Percentiles rank a stretch among this genome's conserved stretches.
Conservation (phyloP, 2,113 vertebrate species). For the Andinoacara biseriatus region DNA sequence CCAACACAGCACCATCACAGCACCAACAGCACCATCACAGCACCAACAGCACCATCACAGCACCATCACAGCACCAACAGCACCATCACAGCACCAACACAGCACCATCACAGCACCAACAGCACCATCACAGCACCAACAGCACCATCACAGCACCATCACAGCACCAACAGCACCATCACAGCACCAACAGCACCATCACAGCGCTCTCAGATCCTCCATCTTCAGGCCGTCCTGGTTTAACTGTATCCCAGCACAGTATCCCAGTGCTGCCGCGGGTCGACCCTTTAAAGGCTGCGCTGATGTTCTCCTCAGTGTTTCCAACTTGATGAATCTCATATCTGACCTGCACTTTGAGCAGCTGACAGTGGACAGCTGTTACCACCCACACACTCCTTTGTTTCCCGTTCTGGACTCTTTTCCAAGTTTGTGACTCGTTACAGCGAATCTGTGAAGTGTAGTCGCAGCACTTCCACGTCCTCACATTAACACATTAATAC, state of each 20-base stretch:
- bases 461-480: background rate
- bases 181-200: too few species aligned
- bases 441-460: background rate
- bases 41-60: too few species aligned
- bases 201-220: too few species aligned
- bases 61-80: too few species aligned
- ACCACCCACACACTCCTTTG: background rate
- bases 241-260: background rate
- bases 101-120: too few species aligned
- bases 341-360: slow-evolving; percentile 18
- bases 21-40: too few species aligned
- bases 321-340: slow-evolving; percentile 3
- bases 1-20: too few species aligned
- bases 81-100: too few species aligned
- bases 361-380: background rate
- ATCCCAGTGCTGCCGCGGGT: slow-evolving; percentile 1
- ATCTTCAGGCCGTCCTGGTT: background rate
- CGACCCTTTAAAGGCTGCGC: background rate
- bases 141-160: too few species aligned
- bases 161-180: too few species aligned
- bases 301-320: background rate
- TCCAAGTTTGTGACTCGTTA: background rate
- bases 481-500: background rate
- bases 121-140: background rate
- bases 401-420: background rate